A percentile compares a stretch with the other conserved stretches of the same genome.
phyloP scores from a whole-genome alignment of 1,140 invertebrate species.

The Melitaea cinxia region DNA sequence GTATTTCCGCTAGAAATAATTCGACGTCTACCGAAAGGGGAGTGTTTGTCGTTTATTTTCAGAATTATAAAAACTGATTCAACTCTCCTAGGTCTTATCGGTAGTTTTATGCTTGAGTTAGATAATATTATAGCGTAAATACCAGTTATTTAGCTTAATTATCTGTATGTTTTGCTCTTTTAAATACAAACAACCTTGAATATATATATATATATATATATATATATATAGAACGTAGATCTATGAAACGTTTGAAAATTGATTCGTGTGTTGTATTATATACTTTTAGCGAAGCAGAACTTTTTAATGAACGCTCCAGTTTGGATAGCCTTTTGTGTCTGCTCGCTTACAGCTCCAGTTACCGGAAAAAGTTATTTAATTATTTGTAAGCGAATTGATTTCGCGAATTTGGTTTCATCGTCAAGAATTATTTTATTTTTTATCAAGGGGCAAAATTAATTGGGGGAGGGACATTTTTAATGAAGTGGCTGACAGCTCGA shows the following conservation, averaged over 20 bases:
- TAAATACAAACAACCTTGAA: background rate
- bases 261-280: constrained; percentile 39
- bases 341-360: constrained; percentile 31
- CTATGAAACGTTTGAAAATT: constrained; percentile 12
- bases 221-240: background rate
- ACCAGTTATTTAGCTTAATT: too few species aligned
- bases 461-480: background rate
- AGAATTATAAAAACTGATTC: too few species aligned
- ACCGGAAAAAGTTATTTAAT: constrained; percentile 39
- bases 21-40: too few species aligned
- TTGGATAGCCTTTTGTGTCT: constrained; percentile 41
- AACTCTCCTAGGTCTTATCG: too few species aligned
- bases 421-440: background rate
- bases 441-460: background rate
- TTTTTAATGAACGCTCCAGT: constrained; percentile 44
- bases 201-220: background rate
- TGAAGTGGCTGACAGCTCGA: background rate
- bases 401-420: background rate
- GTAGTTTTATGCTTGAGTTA: too few species aligned
- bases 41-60: too few species aligned
- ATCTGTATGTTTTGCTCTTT: background rate
- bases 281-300: constrained; percentile 38
- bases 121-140: too few species aligned
- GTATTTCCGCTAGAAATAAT: too few species aligned
- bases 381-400: constrained; percentile 34